Evolutionary conservation across 2,797 vertebrate genomes (phyloP).

Genomic region (Microctenopoma stevenorrisi): DNA sequence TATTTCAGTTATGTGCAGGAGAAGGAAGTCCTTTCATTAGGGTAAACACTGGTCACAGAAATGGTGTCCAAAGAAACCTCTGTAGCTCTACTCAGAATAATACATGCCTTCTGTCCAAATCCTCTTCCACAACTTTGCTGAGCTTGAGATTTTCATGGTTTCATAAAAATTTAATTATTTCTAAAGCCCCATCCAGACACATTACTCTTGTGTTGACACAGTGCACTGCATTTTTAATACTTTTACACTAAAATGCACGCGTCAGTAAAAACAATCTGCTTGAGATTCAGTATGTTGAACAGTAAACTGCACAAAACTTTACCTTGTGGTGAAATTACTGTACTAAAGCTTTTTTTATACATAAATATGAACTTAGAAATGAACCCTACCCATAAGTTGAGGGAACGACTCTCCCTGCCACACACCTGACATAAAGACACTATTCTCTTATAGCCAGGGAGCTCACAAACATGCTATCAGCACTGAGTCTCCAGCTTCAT

Average conservation of each 20-base stretch:
- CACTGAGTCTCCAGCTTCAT: neutral
- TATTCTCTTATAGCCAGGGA: neutral
- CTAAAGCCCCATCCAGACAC: constrained; percentile 24
- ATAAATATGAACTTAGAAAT: too few relatives aligned
- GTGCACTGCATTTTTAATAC: neutral
- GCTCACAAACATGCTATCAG: neutral
- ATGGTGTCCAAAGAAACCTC: neutral
- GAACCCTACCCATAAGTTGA: too few relatives aligned
- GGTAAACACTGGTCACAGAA: neutral
- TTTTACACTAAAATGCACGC: constrained; percentile 7
- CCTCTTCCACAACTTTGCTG: neutral
- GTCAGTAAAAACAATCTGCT: neutral
- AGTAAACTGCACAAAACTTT: neutral
- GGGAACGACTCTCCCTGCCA: too few relatives aligned
- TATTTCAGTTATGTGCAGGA: neutral
- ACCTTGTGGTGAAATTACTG: neutral
- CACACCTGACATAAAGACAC: too few relatives aligned
- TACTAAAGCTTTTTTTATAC: too few relatives aligned
- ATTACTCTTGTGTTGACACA: constrained; percentile 2
- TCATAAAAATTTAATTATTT: constrained; percentile 36
- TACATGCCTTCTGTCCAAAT: neutral
- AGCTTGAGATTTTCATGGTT: constrained; percentile 11
- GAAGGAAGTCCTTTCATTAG: neutral
- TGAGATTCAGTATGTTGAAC: neutral
- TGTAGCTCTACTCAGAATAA: neutral